Conservation (phyloP, 2,888 invertebrate species). For the Melanargia galathea region DNA sequence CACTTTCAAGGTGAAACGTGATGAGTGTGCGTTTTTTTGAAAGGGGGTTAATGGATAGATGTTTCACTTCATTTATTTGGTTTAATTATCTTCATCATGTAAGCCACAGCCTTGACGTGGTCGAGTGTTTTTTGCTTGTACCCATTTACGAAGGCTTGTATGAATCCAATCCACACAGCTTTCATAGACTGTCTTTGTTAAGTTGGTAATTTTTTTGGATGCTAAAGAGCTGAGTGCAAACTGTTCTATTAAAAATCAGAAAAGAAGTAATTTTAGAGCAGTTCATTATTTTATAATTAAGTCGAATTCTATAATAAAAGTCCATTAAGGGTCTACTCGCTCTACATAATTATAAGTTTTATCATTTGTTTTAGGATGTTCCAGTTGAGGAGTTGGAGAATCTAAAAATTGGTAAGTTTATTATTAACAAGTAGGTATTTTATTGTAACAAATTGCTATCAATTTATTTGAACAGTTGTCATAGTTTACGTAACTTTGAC, state of each 20-base stretch:
- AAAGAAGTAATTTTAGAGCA: too few species aligned
- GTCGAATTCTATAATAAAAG: too few species aligned
- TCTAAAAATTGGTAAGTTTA: constrained; percentile 65
- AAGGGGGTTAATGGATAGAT: background rate
- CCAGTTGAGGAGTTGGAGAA: constrained; percentile 74
- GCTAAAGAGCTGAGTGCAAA: too few species aligned
- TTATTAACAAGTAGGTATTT: background rate
- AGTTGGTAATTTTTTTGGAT: background rate
- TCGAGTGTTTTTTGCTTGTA: background rate
- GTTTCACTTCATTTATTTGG: background rate
- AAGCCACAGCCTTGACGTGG: background rate
- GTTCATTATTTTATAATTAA: too few species aligned
- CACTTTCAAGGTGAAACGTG: constrained; percentile 5
- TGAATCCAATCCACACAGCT: background rate
- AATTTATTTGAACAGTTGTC: background rate
- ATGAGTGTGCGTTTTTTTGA: background rate
- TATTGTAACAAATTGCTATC: background rate
- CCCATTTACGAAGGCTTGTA: background rate
- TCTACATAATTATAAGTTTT: background rate
- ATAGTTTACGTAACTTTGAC: background rate
- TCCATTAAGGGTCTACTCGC: background rate
- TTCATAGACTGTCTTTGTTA: background rate
- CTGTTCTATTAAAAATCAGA: too few species aligned
- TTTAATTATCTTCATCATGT: background rate
- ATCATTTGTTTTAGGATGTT: constrained; percentile 64